Evolutionary conservation across 2,888 invertebrate genomes (phyloP).

Genomic region (Drosophila leonis): DNA sequence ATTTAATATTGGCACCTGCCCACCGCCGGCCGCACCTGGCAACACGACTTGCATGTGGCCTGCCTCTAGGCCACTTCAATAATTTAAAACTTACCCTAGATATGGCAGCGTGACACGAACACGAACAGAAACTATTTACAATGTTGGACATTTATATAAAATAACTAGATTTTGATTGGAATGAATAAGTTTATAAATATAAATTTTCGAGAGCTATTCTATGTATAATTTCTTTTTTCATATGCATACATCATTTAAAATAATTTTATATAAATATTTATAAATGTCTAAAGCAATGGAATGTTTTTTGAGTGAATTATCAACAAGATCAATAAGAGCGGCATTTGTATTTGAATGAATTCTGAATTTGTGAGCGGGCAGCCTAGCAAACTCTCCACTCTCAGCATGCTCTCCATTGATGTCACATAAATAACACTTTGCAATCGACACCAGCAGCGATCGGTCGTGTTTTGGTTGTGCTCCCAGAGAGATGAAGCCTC

Average conservation of each 20-base stretch:
- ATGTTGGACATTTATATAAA: background rate
- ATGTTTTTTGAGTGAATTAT: background rate
- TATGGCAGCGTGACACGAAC: slow-evolving; percentile 35
- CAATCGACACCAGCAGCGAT: background rate
- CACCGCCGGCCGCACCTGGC: slow-evolving; percentile 9
- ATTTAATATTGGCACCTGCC: slow-evolving; percentile 79
- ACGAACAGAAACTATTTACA: background rate
- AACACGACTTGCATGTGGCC: slow-evolving; percentile 23
- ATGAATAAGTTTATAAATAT: background rate
- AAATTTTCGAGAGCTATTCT: too few relatives aligned
- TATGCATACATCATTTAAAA: too few relatives aligned
- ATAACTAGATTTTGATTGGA: background rate
- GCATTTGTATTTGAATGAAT: background rate
- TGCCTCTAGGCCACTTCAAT: slow-evolving; percentile 56
- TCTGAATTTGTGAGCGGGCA: background rate
- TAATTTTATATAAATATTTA: too few relatives aligned
- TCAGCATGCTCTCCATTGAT: background rate
- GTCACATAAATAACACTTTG: background rate
- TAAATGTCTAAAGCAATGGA: background rate
- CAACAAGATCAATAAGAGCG: background rate
- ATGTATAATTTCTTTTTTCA: too few relatives aligned
- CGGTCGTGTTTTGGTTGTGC: background rate
- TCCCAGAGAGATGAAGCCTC: background rate
- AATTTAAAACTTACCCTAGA: slow-evolving; percentile 53
- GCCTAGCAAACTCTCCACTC: background rate